Base-by-base conservation (phyloP, 2,113 vertebrate genomes). In the Caretta caretta region DNA sequence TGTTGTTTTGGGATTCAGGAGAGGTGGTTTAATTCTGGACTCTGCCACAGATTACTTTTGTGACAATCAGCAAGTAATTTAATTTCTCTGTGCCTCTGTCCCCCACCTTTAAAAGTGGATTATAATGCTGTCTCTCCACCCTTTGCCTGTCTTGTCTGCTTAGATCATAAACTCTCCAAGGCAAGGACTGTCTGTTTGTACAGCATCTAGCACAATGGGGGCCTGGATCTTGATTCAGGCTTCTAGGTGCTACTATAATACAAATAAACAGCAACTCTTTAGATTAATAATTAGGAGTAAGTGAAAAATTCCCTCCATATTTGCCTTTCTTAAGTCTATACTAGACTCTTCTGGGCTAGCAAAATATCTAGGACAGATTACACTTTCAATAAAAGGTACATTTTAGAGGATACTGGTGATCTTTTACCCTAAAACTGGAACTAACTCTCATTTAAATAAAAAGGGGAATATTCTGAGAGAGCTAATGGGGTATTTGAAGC, bases 391-490 rank as follows among this genome's bases (percentile, higher is more conserved):
- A 94, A 91, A 91, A 88, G 10, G 72, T 48, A 49, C 1, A 38
- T 46, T 76, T 90, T 80, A 42, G 62, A 65, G 62, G 62, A 65
- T 80, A 59, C 88, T 62, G 19, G 35, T 91, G 88, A 38, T 54
- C 65, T 69, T 51, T 59, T 2, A 76, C 88, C 38, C 80, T 87
- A 89, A 85, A 46, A 89, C 65, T 50, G 5, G 22, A 94, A 50
- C 88, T 91, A 95, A 94, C 87, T 54, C 12, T 86, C 76, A 24
- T 80, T 93, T 76, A 84, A 82, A 59, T 69, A 84, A 95, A 50
- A 86, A n/a, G 35, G 56, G 56, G 4, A 38, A 27, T 65, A 8
- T 4, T 88, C 59, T 80, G 82, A 89, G 92, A 53, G 29, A 91
- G 4, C 8, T 79, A 65, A 79, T 80, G 25, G 38, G 87, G 62